A percentile compares a stretch with the other conserved stretches of the same genome.
Evolutionary conservation across 2,888 invertebrate species (phyloP).

Genomic region (Psococerastis gibbosa): DNA sequence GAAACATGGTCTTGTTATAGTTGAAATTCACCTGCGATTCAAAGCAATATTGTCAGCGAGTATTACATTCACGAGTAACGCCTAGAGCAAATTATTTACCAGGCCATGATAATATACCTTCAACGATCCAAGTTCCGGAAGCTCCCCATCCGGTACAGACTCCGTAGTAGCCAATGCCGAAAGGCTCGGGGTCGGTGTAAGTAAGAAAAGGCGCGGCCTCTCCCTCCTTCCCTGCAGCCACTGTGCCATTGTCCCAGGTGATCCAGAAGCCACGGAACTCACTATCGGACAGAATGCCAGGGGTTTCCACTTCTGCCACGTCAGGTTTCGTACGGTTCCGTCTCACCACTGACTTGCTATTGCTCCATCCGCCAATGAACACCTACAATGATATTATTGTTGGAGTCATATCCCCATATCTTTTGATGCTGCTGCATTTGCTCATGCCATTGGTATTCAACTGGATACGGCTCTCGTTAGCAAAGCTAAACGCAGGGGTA

Average conservation of each 20-base stretch:
- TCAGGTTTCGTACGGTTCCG: conserved; percentile 60
- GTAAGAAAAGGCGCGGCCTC: conserved; percentile 52
- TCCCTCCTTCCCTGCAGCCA: conserved; percentile 53
- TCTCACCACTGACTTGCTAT: conserved; percentile 64
- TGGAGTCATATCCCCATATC: no score
- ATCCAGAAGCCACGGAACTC: conserved; percentile 75
- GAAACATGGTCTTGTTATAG: no score
- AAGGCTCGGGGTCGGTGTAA: conserved; percentile 48
- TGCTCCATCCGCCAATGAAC: conserved; percentile 78
- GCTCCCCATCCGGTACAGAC: conserved; percentile 80
- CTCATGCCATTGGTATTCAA: no score
- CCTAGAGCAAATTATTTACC: no score
- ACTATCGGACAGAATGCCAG: conserved; percentile 46
- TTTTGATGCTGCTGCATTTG: no score
- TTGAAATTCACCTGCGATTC: no score
- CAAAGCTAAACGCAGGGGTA: no score
- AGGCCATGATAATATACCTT: conserved; percentile 43
- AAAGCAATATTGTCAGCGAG: no score
- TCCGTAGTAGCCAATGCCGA: conserved; percentile 54
- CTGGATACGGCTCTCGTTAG: no score
- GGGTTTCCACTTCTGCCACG: conserved; percentile 47
- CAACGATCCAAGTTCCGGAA: conserved; percentile 59
- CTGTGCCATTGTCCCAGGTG: conserved; percentile 42
- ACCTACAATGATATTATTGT: no score
- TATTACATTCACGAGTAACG: no score